Conservation (phyloP, 2,113 vertebrate species). For the Xiphias gladius region DNA sequence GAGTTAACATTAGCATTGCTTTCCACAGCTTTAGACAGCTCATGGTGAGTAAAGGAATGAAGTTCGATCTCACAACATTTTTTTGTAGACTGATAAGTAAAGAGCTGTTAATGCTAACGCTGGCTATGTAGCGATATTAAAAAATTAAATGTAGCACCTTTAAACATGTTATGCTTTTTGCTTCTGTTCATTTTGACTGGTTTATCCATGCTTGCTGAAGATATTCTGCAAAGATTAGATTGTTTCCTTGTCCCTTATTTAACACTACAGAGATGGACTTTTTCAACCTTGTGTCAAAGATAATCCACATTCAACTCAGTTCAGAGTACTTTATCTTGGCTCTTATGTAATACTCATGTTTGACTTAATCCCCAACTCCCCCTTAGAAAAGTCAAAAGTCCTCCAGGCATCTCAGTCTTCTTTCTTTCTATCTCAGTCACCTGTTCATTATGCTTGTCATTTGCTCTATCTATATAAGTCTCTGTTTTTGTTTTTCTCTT, state of each 20-base stretch:
- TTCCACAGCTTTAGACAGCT: too few relatives aligned
- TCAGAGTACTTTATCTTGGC: background rate
- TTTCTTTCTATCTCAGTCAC: background rate
- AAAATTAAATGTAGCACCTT: too few relatives aligned
- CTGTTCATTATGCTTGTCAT: background rate
- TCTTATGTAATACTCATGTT: background rate
- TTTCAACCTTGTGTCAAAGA: background rate
- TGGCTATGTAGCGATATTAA: too few relatives aligned
- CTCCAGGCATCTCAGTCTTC: background rate
- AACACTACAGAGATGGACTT: background rate
- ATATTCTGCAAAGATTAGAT: background rate
- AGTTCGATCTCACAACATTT: too few relatives aligned
- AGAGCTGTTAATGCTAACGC: too few relatives aligned
- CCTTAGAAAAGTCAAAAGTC: background rate
- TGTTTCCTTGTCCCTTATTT: background rate
- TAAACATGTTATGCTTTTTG: too few relatives aligned
- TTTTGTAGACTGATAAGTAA: too few relatives aligned
- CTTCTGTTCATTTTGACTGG: background rate
- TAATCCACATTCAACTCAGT: background rate
- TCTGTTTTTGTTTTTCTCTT: background rate
- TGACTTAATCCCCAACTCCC: slow-evolving; percentile 5
- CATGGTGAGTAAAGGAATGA: too few relatives aligned
- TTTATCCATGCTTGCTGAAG: background rate
- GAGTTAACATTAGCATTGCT: too few relatives aligned
- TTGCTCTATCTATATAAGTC: background rate